phyloP scores from a whole-genome alignment of 2,113 vertebrate species.

The Pteropus alecto region DNA sequence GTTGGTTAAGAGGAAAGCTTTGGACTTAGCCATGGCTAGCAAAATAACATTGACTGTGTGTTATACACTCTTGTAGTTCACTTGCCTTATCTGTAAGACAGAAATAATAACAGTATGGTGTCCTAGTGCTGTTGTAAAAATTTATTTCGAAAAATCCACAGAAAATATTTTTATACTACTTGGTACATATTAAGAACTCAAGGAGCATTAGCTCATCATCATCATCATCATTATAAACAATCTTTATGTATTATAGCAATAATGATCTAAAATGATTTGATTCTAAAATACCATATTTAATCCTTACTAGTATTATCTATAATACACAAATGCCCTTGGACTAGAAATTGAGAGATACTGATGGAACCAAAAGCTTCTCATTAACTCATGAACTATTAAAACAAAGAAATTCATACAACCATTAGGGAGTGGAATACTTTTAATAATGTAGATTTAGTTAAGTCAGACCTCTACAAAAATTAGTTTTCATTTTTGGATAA shows the following conservation, averaged over 20 bases:
- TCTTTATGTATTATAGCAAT: neutral
- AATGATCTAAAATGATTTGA: constrained; percentile 22
- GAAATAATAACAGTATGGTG: neutral
- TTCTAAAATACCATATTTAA: neutral
- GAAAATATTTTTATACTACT: neutral
- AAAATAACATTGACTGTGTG: neutral
- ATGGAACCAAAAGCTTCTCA: neutral
- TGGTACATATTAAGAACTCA: constrained; percentile 1
- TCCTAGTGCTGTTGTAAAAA: neutral
- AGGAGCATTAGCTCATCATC: neutral
- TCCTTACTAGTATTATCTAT: neutral
- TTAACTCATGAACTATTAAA: neutral
- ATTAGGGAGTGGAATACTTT: neutral
- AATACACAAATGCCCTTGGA: neutral
- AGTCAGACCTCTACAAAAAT: neutral
- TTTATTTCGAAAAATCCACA: neutral
- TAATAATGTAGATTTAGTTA: neutral
- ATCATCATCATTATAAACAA: neutral
- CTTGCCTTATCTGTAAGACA: constrained; percentile 3
- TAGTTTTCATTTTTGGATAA: neutral
- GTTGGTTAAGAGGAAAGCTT: neutral
- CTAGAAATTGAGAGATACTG: neutral
- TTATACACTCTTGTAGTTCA: neutral
- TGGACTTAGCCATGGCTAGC: neutral
- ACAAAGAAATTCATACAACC: neutral